Conservation (phyloP, 2,888 invertebrate species). For the Acanthacorydalis orientalis region DNA sequence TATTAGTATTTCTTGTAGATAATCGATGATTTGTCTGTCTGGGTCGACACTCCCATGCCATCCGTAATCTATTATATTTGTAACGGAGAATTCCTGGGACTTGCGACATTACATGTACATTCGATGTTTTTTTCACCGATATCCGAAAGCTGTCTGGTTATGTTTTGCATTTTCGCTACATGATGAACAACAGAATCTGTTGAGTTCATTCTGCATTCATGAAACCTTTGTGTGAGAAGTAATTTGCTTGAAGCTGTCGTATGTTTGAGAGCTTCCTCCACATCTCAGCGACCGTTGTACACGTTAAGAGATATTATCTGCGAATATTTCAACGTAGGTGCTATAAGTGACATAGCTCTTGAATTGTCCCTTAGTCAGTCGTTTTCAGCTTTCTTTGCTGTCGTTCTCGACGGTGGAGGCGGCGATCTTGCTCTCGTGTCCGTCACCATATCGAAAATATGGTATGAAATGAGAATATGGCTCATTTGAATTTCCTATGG, state of each 20-base stretch:
- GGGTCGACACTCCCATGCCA: slow-evolving; percentile 8
- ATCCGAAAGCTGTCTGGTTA: slow-evolving; percentile 3
- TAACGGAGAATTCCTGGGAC: slow-evolving; percentile 7
- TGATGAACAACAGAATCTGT: slow-evolving; percentile 3
- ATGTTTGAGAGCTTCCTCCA: too few species aligned
- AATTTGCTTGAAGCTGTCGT: too few species aligned
- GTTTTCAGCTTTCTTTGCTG: too few species aligned
- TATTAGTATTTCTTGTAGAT: not conserved
- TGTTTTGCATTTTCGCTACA: not conserved
- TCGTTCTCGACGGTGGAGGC: too few species aligned
- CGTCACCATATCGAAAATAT: too few species aligned
- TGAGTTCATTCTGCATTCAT: slow-evolving; percentile 7
- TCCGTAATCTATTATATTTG: slow-evolving; percentile 8
- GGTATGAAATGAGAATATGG: too few species aligned
- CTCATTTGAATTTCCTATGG: too few species aligned
- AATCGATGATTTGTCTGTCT: slow-evolving; percentile 6
- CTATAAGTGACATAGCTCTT: not conserved
- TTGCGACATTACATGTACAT: slow-evolving; percentile 9
- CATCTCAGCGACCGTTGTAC: too few species aligned
- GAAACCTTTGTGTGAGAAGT: too few species aligned
- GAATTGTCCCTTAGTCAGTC: too few species aligned
- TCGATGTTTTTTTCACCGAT: slow-evolving; percentile 6
- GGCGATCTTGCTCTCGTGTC: too few species aligned
- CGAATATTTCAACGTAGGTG: not conserved
- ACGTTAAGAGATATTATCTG: not conserved